These are phyloP conservation scores for Rousettus leschenaultii DNA, from an alignment of 2,113 vertebrate genomes.

Conservation along the genomic window DNA sequence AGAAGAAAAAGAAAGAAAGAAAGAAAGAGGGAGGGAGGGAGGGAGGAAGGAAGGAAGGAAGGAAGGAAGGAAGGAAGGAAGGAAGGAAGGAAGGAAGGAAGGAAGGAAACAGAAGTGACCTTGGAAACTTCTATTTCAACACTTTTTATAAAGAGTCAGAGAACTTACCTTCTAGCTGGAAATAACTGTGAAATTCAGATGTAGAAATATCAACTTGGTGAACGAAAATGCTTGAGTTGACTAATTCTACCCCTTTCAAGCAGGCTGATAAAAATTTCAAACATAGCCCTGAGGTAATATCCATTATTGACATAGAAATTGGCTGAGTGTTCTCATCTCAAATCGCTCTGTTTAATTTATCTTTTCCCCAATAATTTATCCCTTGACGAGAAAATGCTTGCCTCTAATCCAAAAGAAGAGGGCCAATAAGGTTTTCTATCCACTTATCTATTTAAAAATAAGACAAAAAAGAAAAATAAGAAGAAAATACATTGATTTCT, in stretches of 20 bases:
- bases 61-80: not conserved
- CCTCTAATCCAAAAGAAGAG: constrained; percentile 10
- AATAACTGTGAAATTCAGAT: constrained; percentile 22
- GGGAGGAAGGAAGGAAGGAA: not conserved
- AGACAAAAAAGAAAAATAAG: not conserved
- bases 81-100: not conserved
- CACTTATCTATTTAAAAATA: constrained; percentile 28
- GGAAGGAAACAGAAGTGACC: not conserved
- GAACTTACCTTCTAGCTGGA: constrained; percentile 33
- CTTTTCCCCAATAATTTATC: constrained; percentile 14
- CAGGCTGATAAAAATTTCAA: not conserved
- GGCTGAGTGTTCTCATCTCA: not conserved
- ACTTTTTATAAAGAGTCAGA: not conserved
- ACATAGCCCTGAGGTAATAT: not conserved
- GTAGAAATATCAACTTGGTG: not conserved
- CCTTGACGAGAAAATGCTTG: not conserved
- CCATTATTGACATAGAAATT: constrained; percentile 6
- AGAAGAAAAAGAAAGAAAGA: not conserved
- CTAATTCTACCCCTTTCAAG: constrained; percentile 30
- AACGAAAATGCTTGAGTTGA: constrained; percentile 29
- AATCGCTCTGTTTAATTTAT: not conserved
- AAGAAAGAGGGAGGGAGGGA: too few species aligned
- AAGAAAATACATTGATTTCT: not conserved
- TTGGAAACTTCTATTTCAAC: constrained; percentile 56
- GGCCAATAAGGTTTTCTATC: not conserved